Evolutionary conservation across 1,140 invertebrate species (phyloP).

Genomic region (Camponotus vicinus): DNA sequence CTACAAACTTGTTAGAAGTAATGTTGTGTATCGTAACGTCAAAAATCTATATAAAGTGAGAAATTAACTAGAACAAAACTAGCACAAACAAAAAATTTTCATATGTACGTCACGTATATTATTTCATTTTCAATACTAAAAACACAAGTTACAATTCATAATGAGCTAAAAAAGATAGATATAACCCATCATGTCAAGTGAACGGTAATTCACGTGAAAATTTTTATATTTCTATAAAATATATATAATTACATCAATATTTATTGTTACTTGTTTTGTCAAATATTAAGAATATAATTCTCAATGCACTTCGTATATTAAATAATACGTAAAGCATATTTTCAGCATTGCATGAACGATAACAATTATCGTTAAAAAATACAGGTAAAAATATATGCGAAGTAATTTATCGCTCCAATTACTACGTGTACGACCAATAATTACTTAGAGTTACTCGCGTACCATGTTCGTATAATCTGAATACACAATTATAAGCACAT

Average conservation of each 20-base stretch:
- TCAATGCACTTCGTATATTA: not conserved
- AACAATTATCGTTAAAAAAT: not conserved
- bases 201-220: slow-evolving; percentile 9
- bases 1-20: slow-evolving; percentile 28
- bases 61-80: slow-evolving; percentile 38
- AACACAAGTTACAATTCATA: slow-evolving; percentile 5
- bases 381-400: not conserved
- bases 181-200: no score
- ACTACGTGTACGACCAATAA: slow-evolving; percentile 18
- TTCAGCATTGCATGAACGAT: not conserved
- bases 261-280: not conserved
- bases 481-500: slow-evolving; percentile 43
- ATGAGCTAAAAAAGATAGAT: slow-evolving; percentile 10
- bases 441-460: slow-evolving; percentile 17
- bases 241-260: not conserved
- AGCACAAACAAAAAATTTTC: not conserved
- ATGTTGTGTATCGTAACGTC: slow-evolving; percentile 38
- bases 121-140: slow-evolving; percentile 31
- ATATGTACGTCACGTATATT: not conserved
- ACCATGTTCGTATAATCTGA: slow-evolving; percentile 8
- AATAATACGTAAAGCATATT: not conserved
- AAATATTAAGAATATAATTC: not conserved
- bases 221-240: slow-evolving; percentile 30
- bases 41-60: slow-evolving; percentile 31
- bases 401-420: slow-evolving; percentile 22